A percentile compares a stretch with the other conserved stretches of the same genome.
These are phyloP conservation scores for Sitta carolinensis DNA, from an alignment of 2,797 vertebrate species.

Conservation along the genomic window DNA sequence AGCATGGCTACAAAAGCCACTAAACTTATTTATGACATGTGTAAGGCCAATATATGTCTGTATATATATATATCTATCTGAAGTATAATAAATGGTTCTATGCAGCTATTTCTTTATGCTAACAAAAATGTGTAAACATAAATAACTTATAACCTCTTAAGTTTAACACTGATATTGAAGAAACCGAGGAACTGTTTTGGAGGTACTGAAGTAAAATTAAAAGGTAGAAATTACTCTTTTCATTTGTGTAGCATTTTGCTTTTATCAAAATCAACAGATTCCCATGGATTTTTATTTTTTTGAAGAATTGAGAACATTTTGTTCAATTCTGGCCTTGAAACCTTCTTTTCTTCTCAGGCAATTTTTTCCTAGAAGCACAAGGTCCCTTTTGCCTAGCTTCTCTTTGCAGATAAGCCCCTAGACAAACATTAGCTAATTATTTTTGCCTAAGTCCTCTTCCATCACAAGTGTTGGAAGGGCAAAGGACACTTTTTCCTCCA, in stretches of 20 bases:
- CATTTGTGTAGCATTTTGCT: background rate
- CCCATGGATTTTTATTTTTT: background rate
- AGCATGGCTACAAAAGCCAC: background rate
- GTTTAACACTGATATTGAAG: background rate
- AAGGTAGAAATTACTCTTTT: background rate
- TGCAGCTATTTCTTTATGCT: background rate
- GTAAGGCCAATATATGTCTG: background rate
- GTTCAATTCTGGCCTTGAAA: background rate
- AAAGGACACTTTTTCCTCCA: slow-evolving; percentile 11
- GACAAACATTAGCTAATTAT: slow-evolving; percentile 31
- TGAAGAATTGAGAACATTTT: background rate
- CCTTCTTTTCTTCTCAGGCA: background rate
- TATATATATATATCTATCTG: background rate
- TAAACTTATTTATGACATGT: background rate
- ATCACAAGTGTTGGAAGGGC: background rate
- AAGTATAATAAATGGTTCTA: background rate
- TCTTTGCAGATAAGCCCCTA: background rate
- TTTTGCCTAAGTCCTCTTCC: background rate
- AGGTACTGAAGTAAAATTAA: background rate
- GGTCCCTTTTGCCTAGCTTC: background rate
- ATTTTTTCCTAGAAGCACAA: slow-evolving; percentile 36
- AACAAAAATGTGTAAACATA: background rate
- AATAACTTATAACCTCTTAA: background rate
- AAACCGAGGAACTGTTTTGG: background rate
- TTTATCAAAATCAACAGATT: background rate